phyloP scores from a whole-genome alignment of 2,888 invertebrate genomes.

The Perdita meconis region DNA sequence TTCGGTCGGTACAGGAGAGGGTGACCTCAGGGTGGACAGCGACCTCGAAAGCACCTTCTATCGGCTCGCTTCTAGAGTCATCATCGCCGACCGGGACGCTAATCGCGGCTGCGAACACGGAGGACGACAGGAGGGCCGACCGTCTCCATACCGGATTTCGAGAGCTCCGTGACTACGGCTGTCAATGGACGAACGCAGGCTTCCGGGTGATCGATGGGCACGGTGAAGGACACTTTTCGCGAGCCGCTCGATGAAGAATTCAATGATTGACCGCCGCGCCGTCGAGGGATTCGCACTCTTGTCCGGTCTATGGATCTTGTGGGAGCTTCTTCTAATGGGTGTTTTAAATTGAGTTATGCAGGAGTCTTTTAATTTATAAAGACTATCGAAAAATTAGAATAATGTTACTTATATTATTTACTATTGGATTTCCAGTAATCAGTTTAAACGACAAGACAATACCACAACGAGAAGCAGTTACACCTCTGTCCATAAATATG shows the following conservation, averaged over 20 bases:
- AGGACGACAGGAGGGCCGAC: too few species aligned
- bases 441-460: too few species aligned
- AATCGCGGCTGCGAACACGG: too few species aligned
- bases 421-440: too few species aligned
- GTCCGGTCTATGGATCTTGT: neutral
- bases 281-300: too few species aligned
- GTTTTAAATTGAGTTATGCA: too few species aligned
- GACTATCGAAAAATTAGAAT: neutral
- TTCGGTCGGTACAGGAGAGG: conserved; percentile 67
- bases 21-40: conserved; percentile 74
- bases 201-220: neutral
- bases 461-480: too few species aligned
- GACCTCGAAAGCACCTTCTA: conserved; percentile 71
- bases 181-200: neutral
- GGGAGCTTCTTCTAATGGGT: neutral
- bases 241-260: neutral
- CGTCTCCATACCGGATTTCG: conserved; percentile 18
- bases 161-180: neutral
- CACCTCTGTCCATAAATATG: too few species aligned
- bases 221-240: neutral
- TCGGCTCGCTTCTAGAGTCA: conserved; percentile 60
- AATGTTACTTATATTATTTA: too few species aligned
- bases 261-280: too few species aligned
- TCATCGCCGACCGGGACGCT: conserved; percentile 57
- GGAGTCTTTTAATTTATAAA: neutral